Percentiles rank a stretch among this genome's conserved stretches.
Evolutionary conservation across 2,888 invertebrate genomes (phyloP).

Genomic region (Chaetogeoica ovagalla): DNA sequence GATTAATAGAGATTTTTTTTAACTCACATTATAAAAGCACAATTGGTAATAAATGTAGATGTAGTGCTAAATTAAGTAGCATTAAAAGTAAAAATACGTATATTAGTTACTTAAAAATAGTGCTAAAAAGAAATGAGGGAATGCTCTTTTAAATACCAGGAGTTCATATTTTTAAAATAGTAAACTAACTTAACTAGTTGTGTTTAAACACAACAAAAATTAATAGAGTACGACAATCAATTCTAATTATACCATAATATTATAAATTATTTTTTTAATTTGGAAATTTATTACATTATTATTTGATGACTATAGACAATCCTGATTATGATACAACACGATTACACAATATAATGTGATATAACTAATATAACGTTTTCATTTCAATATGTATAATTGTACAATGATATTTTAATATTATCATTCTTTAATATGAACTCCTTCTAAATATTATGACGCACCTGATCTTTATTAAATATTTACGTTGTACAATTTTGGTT

Average conservation of each 20-base stretch:
- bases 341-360: neutral
- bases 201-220: neutral
- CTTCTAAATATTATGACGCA: too few relatives aligned
- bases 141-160: conserved; percentile 5
- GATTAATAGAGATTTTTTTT: too few relatives aligned
- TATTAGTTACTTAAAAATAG: neutral
- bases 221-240: neutral
- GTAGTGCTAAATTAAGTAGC: neutral
- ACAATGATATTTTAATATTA: neutral
- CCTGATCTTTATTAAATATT: too few relatives aligned
- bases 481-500: neutral
- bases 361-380: neutral
- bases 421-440: conserved; percentile 26
- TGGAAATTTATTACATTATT: neutral
- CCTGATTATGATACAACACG: neutral
- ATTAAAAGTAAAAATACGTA: neutral
- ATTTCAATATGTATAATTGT: neutral
- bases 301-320: neutral
- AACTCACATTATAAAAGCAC: too few relatives aligned
- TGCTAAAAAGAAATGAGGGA: neutral
- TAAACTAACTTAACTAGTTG: neutral
- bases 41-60: too few relatives aligned
- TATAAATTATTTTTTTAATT: neutral
- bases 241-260: neutral
- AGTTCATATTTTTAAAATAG: conserved; percentile 11